Evolutionary conservation across 2,797 vertebrate species (phyloP).

Genomic region (Poecilia velifera): DNA sequence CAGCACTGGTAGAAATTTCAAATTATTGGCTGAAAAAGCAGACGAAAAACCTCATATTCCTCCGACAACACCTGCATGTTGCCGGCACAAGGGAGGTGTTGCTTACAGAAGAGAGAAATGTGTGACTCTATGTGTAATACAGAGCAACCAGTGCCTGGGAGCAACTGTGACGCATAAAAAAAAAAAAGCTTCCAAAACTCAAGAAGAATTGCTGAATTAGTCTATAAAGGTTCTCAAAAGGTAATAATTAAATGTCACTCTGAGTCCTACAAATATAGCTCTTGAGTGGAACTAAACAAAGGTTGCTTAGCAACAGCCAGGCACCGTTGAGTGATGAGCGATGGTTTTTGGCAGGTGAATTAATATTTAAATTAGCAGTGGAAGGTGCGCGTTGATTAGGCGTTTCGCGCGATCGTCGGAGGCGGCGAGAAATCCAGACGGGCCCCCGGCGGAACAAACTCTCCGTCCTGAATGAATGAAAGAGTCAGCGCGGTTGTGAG

Average conservation of each 20-base stretch:
- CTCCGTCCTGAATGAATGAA: slow-evolving; percentile 44
- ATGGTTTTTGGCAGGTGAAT: slow-evolving; percentile 49
- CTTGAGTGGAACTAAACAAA: slow-evolving; percentile 56
- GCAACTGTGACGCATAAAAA: background rate
- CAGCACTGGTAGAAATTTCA: background rate
- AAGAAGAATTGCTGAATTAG: slow-evolving; percentile 18
- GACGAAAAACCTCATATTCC: background rate
- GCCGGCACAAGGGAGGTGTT: background rate
- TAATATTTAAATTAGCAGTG: slow-evolving; percentile 65
- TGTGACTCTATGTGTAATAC: background rate
- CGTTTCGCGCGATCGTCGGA: slow-evolving; percentile 15
- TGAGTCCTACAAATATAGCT: slow-evolving; percentile 35
- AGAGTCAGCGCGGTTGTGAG: slow-evolving; percentile 42
- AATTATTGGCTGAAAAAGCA: background rate
- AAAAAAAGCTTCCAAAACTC: background rate
- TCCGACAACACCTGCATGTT: background rate
- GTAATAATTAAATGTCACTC: slow-evolving; percentile 61
- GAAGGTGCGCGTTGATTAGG: slow-evolving; percentile 45
- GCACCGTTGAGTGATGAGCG: slow-evolving; percentile 45
- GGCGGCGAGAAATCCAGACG: slow-evolving; percentile 8
- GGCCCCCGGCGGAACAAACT: slow-evolving; percentile 3
- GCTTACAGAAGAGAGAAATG: background rate
- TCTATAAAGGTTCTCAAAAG: slow-evolving; percentile 45
- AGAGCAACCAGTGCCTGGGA: background rate
- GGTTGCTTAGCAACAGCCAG: slow-evolving; percentile 60